Conservation (phyloP, 2,888 invertebrate genomes). For the Callyntrura sp. region DNA sequence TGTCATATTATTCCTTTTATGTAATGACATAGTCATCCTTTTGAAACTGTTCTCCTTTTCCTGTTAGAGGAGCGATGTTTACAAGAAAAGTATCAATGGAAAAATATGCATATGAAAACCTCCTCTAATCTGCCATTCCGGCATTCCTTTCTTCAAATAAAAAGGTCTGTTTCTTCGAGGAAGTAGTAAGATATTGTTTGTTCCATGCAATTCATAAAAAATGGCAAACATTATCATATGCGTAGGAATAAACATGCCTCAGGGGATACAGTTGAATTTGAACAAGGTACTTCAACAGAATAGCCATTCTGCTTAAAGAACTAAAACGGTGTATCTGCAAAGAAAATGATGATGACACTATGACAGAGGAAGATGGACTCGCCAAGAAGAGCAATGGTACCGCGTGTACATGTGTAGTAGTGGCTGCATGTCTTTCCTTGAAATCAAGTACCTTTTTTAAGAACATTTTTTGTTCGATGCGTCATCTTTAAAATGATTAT, state of each 20-base stretch:
- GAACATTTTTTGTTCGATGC: constrained; percentile 8
- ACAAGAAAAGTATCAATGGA: background rate
- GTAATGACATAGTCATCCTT: background rate
- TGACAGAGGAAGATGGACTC: constrained; percentile 23
- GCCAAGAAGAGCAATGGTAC: background rate
- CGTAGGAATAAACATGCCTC: no score
- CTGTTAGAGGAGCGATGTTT: background rate
- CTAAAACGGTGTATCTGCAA: background rate
- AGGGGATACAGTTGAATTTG: no score
- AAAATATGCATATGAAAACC: background rate
- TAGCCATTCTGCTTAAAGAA: background rate
- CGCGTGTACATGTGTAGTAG: no score
- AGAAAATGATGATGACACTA: background rate
- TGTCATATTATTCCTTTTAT: background rate
- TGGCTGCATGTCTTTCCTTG: background rate
- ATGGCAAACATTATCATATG: no score
- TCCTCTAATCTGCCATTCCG: constrained; percentile 37
- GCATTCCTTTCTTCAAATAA: no score
- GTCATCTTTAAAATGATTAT: no score
- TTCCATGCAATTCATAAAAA: background rate
- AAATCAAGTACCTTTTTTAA: constrained; percentile 15
- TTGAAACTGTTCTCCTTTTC: background rate
- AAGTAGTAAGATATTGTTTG: no score
- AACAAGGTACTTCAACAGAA: background rate
- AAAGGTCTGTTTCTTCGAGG: no score